These are phyloP conservation scores for Orgyia antiqua DNA, from an alignment of 2,888 invertebrate genomes.

Conservation along the genomic window DNA sequence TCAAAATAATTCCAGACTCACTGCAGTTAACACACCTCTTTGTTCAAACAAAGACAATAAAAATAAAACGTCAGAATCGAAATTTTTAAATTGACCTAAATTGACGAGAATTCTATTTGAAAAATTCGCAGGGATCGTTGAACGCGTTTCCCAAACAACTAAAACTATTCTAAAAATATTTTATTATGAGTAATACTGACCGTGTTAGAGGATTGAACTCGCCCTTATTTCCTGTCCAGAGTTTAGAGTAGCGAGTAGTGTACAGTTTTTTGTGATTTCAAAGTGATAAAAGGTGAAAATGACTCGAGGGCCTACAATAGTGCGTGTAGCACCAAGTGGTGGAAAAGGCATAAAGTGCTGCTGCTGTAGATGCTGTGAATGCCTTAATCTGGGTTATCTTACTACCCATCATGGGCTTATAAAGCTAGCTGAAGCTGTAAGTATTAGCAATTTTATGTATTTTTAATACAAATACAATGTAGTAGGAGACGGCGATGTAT, in stretches of 20 bases:
- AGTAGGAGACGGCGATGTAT: no score
- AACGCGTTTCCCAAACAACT: conserved; percentile 46
- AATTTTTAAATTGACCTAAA: neutral
- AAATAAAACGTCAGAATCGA: neutral
- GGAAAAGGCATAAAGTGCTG: conserved; percentile 82
- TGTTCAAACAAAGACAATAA: conserved; percentile 2
- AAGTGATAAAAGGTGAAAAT: conserved; percentile 29
- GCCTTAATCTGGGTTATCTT: conserved; percentile 86
- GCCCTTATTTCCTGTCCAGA: conserved; percentile 53
- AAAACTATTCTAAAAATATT: conserved; percentile 68
- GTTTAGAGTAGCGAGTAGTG: conserved; percentile 15
- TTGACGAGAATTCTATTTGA: neutral
- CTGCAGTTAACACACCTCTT: conserved; percentile 24
- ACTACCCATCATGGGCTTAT: conserved; percentile 84
- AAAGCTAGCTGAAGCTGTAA: conserved; percentile 87
- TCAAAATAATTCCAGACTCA: conserved; percentile 37
- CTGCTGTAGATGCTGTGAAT: conserved; percentile 87
- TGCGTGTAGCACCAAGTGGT: conserved; percentile 57
- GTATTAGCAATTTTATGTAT: conserved; percentile 32
- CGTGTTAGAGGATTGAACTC: conserved; percentile 56
- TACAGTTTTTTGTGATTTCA: conserved; percentile 7
- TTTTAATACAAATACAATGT: no score
- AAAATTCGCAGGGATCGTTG: conserved; percentile 37
- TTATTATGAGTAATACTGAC: conserved; percentile 62
- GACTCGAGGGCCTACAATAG: conserved; percentile 70